Conservation (phyloP, 2,113 vertebrate genomes). For the Dicaeum eximium region DNA sequence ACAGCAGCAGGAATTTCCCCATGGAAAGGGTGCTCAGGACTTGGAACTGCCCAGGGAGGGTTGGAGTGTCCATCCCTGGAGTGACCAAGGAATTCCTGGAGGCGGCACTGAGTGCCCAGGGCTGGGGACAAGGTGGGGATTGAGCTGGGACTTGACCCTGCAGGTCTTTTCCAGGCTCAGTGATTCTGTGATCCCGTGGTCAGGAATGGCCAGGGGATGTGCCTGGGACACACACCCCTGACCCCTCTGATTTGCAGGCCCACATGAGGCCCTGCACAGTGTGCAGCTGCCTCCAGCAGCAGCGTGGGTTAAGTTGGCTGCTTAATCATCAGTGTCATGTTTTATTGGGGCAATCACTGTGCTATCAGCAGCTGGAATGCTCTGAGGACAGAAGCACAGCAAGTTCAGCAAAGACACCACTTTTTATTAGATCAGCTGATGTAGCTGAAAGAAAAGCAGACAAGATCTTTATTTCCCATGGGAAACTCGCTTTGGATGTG, state of each 20-base stretch:
- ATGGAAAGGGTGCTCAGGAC: rapidly evolving
- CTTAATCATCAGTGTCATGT: not conserved
- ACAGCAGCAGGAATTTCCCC: rapidly evolving
- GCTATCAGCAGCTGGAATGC: not conserved
- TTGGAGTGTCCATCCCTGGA: not conserved
- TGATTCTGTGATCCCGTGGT: not conserved
- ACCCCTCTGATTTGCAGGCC: not conserved
- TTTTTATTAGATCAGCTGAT: slow-evolving; percentile 29
- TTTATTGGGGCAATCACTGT: not conserved
- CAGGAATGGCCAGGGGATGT: not conserved
- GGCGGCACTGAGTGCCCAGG: rapidly evolving
- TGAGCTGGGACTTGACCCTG: rapidly evolving
- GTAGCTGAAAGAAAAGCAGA: not conserved
- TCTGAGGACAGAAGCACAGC: not conserved
- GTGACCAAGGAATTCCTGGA: rapidly evolving
- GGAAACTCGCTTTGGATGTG: not conserved
- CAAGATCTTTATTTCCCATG: not conserved
- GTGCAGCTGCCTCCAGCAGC: not conserved
- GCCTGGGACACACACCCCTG: not conserved
- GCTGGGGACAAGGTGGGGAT: not conserved
- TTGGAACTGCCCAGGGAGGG: not conserved
- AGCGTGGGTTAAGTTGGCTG: not conserved
- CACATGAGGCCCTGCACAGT: rapidly evolving
- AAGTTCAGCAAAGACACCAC: not conserved
- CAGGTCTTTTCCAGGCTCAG: not conserved